phyloP scores from a whole-genome alignment of 2,888 invertebrate genomes.

The Sisyra nigra region DNA sequence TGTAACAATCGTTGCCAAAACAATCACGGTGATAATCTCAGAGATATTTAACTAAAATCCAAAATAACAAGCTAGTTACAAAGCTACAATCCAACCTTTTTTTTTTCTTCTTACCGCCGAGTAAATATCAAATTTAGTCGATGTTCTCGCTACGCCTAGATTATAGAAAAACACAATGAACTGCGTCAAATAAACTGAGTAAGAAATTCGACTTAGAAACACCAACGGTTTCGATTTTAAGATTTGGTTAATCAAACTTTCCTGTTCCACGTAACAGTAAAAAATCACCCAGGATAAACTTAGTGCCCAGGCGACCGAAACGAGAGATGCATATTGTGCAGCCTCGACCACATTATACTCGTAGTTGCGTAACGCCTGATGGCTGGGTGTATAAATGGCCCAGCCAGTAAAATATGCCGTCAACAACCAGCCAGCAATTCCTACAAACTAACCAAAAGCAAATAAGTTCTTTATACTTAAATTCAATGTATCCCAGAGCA shows the following conservation, averaged over 20 bases:
- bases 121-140: constrained; percentile 37
- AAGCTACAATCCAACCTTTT: not conserved
- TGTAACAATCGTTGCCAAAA: constrained; percentile 36
- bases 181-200: constrained; percentile 47
- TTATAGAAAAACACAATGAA: constrained; percentile 49
- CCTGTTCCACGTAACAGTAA: constrained; percentile 36
- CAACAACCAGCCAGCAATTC: constrained; percentile 35
- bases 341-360: constrained; percentile 41
- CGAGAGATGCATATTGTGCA: constrained; percentile 45
- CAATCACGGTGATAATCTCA: constrained; percentile 35
- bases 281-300: constrained; percentile 49
- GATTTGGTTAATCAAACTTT: constrained; percentile 26
- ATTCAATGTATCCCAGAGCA: too few species aligned
- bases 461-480: not conserved
- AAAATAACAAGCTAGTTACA: too few species aligned
- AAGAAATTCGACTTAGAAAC: constrained; percentile 46
- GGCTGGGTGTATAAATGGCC: constrained; percentile 43
- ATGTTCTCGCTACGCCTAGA: constrained; percentile 40
- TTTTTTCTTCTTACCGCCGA: constrained; percentile 33
- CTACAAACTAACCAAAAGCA: constrained; percentile 27
- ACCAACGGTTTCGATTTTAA: constrained; percentile 38
- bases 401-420: constrained; percentile 29
- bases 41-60: constrained; percentile 33
- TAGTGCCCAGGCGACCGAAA: constrained; percentile 42
- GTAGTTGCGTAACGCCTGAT: constrained; percentile 39